Evolutionary conservation across 2,797 vertebrate genomes (phyloP).

Genomic region (Notolabrus celidotus): DNA sequence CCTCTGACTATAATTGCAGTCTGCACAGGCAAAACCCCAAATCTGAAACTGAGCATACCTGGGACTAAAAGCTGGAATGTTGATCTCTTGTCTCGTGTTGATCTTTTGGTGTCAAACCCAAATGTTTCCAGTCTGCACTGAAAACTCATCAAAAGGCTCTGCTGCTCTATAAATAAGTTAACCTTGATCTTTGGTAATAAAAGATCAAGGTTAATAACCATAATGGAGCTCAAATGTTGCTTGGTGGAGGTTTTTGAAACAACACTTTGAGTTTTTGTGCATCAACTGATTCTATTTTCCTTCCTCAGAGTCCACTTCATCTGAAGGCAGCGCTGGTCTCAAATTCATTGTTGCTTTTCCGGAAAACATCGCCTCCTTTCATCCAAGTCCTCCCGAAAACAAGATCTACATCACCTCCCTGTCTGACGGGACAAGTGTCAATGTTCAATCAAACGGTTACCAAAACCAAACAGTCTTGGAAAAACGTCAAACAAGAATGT

Average conservation of each 20-base stretch:
- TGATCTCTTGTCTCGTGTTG: no score
- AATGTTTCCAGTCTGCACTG: no score
- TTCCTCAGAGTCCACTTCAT: conserved; percentile 23
- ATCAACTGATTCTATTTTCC: background rate
- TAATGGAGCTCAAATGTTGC: no score
- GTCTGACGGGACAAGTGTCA: accelerated
- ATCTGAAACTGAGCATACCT: background rate
- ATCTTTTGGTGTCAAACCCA: no score
- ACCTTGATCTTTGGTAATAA: no score
- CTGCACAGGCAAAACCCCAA: background rate
- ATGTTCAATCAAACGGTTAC: accelerated
- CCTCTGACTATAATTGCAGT: background rate
- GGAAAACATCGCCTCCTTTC: conserved; percentile 81
- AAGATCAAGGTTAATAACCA: no score
- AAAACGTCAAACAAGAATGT: accelerated
- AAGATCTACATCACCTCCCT: conserved; percentile 60
- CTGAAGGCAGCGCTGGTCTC: conserved; percentile 31
- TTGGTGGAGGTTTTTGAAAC: no score
- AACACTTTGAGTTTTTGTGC: background rate
- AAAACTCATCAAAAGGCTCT: no score
- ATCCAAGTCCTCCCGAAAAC: accelerated
- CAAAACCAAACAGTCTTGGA: accelerated
- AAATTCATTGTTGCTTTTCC: conserved; percentile 73
- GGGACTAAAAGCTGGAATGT: no score
- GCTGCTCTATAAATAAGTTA: background rate